Evolutionary conservation across 2,113 vertebrate genomes (phyloP).

Genomic region (Misgurnus mizolepis): DNA sequence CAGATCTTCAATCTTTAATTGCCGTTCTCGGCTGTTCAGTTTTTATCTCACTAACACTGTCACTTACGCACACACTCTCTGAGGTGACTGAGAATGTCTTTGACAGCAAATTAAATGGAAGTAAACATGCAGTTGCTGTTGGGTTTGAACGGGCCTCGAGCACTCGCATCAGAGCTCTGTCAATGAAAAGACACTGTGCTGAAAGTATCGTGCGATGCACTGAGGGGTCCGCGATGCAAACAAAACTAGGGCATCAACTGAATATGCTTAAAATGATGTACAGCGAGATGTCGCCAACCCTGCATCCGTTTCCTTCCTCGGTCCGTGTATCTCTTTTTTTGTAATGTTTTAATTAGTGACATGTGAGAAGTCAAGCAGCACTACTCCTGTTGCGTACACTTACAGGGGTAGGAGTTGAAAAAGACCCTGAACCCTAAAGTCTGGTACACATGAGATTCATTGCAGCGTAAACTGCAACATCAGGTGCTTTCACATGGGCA

Average conservation of each 20-base stretch:
- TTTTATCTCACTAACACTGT: conserved; percentile 15
- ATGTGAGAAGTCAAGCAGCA: conserved; percentile 2
- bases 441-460: too few relatives aligned
- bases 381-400: background rate
- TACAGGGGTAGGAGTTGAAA: background rate
- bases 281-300: background rate
- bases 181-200: background rate
- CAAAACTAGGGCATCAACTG: conserved; percentile 17
- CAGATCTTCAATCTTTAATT: conserved; percentile 32
- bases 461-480: too few relatives aligned
- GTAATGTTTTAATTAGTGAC: conserved; percentile 10
- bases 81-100: conserved; percentile 22
- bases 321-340: background rate
- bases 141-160: conserved; percentile 24
- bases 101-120: conserved; percentile 31
- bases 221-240: background rate
- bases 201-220: background rate
- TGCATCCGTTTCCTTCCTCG: background rate
- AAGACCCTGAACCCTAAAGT: too few relatives aligned
- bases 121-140: conserved; percentile 24
- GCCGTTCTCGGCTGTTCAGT: conserved; percentile 20
- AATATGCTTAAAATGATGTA: conserved; percentile 24
- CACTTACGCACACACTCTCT: conserved; percentile 4
- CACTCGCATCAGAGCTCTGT: conserved; percentile 26
- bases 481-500: too few relatives aligned